Base-by-base conservation (phyloP, 2,797 vertebrate species). In the Argyrosomus regius region DNA sequence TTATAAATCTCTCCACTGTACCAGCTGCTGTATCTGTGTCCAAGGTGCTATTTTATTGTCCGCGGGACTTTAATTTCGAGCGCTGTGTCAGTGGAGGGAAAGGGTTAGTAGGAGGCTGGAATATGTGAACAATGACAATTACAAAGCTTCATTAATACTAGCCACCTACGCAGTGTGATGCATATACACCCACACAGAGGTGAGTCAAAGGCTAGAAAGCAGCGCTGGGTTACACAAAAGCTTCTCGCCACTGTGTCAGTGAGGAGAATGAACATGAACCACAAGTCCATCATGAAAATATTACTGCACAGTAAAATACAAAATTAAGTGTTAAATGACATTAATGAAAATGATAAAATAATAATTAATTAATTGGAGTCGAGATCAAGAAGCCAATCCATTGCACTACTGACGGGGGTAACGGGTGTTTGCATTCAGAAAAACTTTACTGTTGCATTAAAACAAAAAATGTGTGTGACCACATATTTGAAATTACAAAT, bases 121-220 rank as follows among this genome's bases (percentile, higher is more conserved):
- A 58, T 63, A 63, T 48, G 50, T 43, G 74, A 45, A 52, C 46
- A 73, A 26, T 57, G 63, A 70, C 50, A 57, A 75, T 78, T 28
- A 78, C 62, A 59, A 75, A 74, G 52, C 0, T 22, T 57, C n/a
- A 52, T 62, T 82, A 24, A 60, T 22, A 22, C 46, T 8, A 43
- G 65, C 43, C 58, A 68, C 71, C 76, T 67, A 80, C 67, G 76
- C 75, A 58, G 16, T 65, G 70, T 49, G 52, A 71, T 26, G 45
- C 74, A 57, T 5, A 43, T 46, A 61, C 60, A 63, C 16, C 46
- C 52, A 58, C 45, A 39, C 45, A 46, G 52, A 60, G 67, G 35
- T 62, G 71, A 80, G 65, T 82, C 52, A 54, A 80, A 58, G 35
- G 28, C 39, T 57, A 1, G 43, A 20, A 80, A 77, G 18, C 73